Evolutionary conservation across 2,797 vertebrate genomes (phyloP).

Genomic region (Myotis daubentonii): DNA sequence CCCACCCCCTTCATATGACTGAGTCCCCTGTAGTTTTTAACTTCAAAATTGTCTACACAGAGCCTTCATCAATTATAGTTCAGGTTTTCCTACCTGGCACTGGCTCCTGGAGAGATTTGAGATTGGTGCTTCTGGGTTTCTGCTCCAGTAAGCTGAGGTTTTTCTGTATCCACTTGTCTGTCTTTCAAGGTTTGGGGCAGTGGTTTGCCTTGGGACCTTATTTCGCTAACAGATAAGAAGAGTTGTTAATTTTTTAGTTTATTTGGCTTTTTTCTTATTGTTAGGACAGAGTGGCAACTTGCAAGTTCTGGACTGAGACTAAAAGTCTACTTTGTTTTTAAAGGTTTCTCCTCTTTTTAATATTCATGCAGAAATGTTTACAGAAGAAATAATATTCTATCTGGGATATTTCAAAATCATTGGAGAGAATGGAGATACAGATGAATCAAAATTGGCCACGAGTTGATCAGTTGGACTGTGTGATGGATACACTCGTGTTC

Average conservation of each 20-base stretch:
- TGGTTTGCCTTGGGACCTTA: not conserved
- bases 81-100: not conserved
- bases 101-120: fast-evolving
- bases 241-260: not conserved
- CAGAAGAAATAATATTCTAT: not conserved
- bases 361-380: not conserved
- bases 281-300: not conserved
- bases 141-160: not conserved
- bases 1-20: not conserved
- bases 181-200: not conserved
- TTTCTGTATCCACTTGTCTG: not conserved
- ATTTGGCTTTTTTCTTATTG: not conserved
- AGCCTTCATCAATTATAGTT: not conserved
- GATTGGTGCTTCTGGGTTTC: not conserved
- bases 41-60: not conserved
- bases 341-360: not conserved
- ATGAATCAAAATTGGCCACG: not conserved
- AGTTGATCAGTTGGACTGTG: not conserved
- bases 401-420: not conserved
- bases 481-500: not conserved
- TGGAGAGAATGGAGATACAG: not conserved
- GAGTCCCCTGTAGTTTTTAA: not conserved
- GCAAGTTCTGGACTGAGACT: not conserved
- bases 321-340: not conserved
- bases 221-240: not conserved